Conservation (phyloP, 2,888 invertebrate genomes). For the Harpalus rufipes region DNA sequence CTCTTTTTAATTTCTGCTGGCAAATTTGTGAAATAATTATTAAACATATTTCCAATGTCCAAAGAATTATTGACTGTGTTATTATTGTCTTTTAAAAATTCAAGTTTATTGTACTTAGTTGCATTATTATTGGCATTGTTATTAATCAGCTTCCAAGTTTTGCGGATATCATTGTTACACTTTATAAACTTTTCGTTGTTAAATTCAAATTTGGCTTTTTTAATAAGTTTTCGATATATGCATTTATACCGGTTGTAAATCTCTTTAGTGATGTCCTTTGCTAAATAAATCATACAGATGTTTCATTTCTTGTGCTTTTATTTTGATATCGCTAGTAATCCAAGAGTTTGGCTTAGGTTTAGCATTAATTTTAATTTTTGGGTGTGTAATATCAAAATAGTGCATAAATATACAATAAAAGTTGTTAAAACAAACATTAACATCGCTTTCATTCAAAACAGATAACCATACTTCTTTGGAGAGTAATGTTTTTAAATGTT, state of each 20-base stretch:
- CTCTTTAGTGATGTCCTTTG: neutral
- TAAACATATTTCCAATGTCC: slow-evolving; percentile 2
- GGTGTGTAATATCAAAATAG: neutral
- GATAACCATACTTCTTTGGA: neutral
- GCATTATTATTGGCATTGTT: neutral
- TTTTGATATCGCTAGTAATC: neutral
- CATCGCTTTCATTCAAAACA: neutral
- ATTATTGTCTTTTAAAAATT: neutral
- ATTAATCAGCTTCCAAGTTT: no score
- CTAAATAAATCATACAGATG: neutral
- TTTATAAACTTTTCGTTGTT: neutral
- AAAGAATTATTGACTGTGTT: neutral
- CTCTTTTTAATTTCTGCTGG: neutral
- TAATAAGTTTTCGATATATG: neutral
- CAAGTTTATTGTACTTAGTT: neutral
- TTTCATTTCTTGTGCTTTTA: neutral
- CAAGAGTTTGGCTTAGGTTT: neutral
- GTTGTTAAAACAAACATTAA: neutral
- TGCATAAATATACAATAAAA: neutral
- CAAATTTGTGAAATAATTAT: neutral
- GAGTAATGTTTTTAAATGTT: no score
- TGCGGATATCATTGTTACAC: neutral
- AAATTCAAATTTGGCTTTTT: neutral
- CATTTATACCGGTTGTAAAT: neutral
- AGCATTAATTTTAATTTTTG: neutral